Percentiles rank a stretch among this genome's conserved stretches.
These are phyloP conservation scores for Grus americana DNA, from an alignment of 2,113 vertebrate genomes.

Conservation along the genomic window DNA sequence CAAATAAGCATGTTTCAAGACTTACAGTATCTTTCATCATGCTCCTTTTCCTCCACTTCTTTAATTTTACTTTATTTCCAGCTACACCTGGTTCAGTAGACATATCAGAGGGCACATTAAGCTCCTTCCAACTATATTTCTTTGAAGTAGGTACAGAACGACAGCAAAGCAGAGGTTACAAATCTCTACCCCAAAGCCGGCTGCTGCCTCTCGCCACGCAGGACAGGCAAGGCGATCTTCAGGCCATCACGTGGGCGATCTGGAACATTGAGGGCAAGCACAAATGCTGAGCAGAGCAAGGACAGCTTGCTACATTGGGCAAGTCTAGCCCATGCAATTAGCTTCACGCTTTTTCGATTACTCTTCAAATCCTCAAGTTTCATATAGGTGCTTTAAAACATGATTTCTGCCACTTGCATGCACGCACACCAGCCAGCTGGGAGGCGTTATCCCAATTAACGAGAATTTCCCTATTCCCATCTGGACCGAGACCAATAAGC, in stretches of 20 bases:
- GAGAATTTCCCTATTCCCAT: background rate
- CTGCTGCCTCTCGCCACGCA: background rate
- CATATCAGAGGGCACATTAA: background rate
- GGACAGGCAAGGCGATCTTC: background rate
- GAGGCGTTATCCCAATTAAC: background rate
- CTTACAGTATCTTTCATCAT: background rate
- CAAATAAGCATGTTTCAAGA: background rate
- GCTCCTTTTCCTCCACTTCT: background rate
- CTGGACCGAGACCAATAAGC: background rate
- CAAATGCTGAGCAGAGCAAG: background rate
- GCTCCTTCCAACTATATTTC: background rate
- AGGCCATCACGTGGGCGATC: background rate
- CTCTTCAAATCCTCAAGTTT: background rate
- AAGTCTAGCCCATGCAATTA: background rate
- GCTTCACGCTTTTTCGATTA: background rate
- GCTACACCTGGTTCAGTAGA: background rate
- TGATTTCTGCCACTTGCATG: background rate
- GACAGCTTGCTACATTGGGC: background rate
- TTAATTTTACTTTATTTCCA: background rate
- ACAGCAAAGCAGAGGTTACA: background rate
- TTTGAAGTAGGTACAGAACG: background rate
- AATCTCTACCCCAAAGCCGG: background rate
- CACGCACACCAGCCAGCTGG: background rate
- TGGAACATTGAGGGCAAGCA: background rate
- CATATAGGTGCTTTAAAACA: background rate